Evolutionary conservation across 2,888 invertebrate genomes (phyloP), one percentile per base, ranked within the genome.

Genomic region (Trichopria drosophilae): DNA sequence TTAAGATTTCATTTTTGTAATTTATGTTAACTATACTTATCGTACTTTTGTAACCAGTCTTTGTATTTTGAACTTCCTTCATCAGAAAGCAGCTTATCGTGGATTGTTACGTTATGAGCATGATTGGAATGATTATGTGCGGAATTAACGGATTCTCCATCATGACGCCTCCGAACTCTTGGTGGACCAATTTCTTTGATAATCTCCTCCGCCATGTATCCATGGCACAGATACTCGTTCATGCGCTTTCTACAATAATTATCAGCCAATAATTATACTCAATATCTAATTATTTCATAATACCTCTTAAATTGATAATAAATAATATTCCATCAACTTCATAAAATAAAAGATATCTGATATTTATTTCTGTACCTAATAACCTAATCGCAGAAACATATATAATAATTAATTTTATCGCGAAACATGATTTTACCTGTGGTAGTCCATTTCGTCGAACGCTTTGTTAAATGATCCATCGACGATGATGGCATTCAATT

Each of bases 141-240:
- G 1, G 62, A 63, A 36, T 61, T 61, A 2, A 49, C 52, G 13
- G 75, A 74, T 51, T 77, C 76, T 3, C 77, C 53, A 15, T 77
- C 77, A 41, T 76, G 71, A 47, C 79, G 70, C 39, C 78, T 72
- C 58, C 77, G 78, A 3, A 78, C 72, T 47, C 78, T 69, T 23
- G 73, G 66, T 1, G 77, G 69, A 3, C 64, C 61, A 73, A 88
- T 82, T 61, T 86, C 84, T 7, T 80, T 80, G 29, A 88, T 72
- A 57, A 89, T 87, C 76, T 87, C 84, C 62, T 86, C 85, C 0
- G 87, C 87, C 28, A 89, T 72, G 68, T 84, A 89, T 66, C 83
- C 87, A 24, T 87, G 82, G 61, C 88, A 88, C 36, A 87, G 77
- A 69, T 87, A 89, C 68, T 89, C 87, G 66, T 88, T 88, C 84